A percentile compares a stretch with the other conserved stretches of the same genome.
These are phyloP conservation scores for Pedionomus torquatus DNA, from an alignment of 2,113 vertebrate genomes.

Conservation along the genomic window DNA sequence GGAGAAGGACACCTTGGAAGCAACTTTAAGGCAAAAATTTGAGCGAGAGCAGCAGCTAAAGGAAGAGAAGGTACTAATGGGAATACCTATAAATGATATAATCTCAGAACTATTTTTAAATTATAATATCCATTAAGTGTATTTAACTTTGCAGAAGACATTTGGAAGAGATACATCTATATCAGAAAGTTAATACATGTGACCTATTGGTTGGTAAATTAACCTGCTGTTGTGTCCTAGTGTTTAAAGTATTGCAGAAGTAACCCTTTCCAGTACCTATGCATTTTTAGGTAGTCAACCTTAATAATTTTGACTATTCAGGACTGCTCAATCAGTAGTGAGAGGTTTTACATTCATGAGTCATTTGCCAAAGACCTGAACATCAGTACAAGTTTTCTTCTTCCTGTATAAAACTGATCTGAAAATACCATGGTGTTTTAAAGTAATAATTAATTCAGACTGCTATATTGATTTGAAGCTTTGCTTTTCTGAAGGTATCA, in stretches of 20 bases:
- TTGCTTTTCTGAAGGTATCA: background rate
- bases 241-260: background rate
- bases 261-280: background rate
- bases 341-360: background rate
- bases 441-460: background rate
- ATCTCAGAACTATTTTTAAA: background rate
- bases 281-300: background rate
- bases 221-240: background rate
- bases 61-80: conserved; percentile 79
- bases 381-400: background rate
- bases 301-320: background rate
- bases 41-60: conserved; percentile 72
- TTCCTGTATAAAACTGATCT: background rate
- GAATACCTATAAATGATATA: background rate
- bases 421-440: background rate
- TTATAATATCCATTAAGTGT: background rate
- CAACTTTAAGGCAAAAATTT: conserved; percentile 64
- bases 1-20: conserved; percentile 87
- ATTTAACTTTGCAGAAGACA: background rate
- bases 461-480: background rate
- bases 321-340: background rate
- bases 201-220: background rate
- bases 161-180: background rate
- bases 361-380: background rate
- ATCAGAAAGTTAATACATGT: background rate